Base-by-base conservation (phyloP, 2,113 vertebrate genomes). In the Talpa occidentalis region DNA sequence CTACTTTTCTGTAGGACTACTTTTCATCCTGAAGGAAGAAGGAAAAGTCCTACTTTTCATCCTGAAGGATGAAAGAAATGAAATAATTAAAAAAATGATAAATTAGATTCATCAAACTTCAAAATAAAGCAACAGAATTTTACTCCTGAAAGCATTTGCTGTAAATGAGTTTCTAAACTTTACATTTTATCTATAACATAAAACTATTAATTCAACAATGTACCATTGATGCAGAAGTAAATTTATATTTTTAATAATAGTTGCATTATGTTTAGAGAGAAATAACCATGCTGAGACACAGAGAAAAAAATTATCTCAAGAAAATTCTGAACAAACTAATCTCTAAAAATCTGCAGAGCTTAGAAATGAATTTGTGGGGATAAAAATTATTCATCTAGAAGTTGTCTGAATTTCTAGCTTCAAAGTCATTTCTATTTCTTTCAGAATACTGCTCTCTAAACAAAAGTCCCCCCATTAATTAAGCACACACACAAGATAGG, bases 281-380 rank as follows among this genome's bases (percentile, higher is more conserved):
- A 92, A 67, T 97, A 54, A 1, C 91, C 89, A 92, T 74, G 78
- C 64, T 90, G 70, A 96, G 96, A 44, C 17, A 70, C 44, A 73
- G 32, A 40, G 28, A 14, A 15, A 35, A 54, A 52, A 59, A 26
- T 40, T 40, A 59, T 83, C 47, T 93, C 74, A 82, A 66, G 74
- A 78, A 94, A 91, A 80, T n/a, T 26, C 44, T 47, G 12, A 83
- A 67, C 35, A 80, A 81, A 60, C 24, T 26, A 77, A 93, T 66
- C 72, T 77, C 83, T 70, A 52, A 82, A 94, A 95, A 90, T 66
- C 86, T 74, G 54, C 60, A 70, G 78, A 77, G 40, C 30, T 47
- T 91, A 74, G 80, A 82, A 95, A 59, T 73, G 22, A 96, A 90
- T 42, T 47, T 94, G 28, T 8, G 85, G 37, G 70, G 67, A 56